phyloP scores from a whole-genome alignment of 2,113 vertebrate genomes.

The Octodon degus region DNA sequence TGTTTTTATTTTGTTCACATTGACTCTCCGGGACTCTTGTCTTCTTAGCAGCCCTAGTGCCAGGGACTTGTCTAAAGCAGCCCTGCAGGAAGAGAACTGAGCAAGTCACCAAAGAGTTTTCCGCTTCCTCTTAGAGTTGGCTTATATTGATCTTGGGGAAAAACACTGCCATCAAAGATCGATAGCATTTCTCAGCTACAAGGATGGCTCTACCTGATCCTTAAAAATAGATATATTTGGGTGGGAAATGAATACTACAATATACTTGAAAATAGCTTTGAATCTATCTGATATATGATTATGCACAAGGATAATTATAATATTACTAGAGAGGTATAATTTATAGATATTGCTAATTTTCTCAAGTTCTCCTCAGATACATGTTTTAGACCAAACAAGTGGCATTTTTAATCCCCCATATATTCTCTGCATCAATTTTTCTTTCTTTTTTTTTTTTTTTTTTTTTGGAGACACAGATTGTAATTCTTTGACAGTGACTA shows the following conservation, averaged over 20 bases:
- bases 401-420: background rate
- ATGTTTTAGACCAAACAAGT: background rate
- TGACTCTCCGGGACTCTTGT: slow-evolving; percentile 52
- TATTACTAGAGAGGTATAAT: background rate
- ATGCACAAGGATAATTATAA: background rate
- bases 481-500: background rate
- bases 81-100: background rate
- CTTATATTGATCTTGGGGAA: background rate
- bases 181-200: background rate
- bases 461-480: background rate
- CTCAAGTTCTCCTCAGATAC: background rate
- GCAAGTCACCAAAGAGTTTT: background rate
- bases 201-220: background rate
- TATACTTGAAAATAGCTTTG: background rate
- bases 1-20: slow-evolving; percentile 68
- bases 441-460: background rate
- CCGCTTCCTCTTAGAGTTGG: background rate
- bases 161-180: slow-evolving; percentile 49
- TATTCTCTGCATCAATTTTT: background rate
- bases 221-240: slow-evolving; percentile 4
- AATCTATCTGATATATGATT: background rate
- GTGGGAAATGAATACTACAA: background rate
- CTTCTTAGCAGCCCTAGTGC: slow-evolving; percentile 51
- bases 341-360: background rate
- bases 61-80: background rate